A percentile compares a stretch with the other conserved stretches of the same genome.
Evolutionary conservation across 1,140 invertebrate genomes (phyloP).

Genomic region (Bombus sibiricus): DNA sequence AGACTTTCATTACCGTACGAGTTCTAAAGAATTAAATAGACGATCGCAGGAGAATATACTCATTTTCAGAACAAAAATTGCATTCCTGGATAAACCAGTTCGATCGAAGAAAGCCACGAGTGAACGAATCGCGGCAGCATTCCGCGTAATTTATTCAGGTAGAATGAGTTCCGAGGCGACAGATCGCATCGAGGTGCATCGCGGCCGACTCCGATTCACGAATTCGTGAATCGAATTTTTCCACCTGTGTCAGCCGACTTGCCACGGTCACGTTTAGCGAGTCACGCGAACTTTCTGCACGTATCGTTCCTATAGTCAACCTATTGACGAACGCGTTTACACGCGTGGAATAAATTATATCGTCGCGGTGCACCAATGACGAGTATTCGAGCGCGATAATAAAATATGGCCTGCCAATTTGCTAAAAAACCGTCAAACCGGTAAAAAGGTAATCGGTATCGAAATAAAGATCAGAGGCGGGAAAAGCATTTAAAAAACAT

Average conservation of each 20-base stretch:
- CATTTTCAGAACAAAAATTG: no score
- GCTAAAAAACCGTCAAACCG: no score
- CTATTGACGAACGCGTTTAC: constrained; percentile 14
- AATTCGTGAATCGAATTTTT: constrained; percentile 46
- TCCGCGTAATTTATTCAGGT: constrained; percentile 26
- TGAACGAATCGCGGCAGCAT: neutral
- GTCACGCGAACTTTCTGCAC: constrained; percentile 28
- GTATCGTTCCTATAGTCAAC: constrained; percentile 3
- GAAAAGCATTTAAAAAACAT: no score
- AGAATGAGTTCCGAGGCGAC: neutral
- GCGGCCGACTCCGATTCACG: neutral
- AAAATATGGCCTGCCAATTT: neutral
- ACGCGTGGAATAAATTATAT: constrained; percentile 22
- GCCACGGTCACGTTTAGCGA: constrained; percentile 37
- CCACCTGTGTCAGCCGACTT: constrained; percentile 13
- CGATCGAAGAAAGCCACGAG: neutral
- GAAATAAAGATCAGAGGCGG: no score
- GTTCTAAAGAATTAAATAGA: no score
- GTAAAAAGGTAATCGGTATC: no score
- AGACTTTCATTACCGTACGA: no score
- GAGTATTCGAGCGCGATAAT: neutral
- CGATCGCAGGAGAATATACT: no score
- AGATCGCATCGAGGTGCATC: neutral
- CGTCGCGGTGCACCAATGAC: neutral
- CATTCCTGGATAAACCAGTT: neutral